phyloP scores from a whole-genome alignment of 2,888 invertebrate species.

The Rotaria socialis region DNA sequence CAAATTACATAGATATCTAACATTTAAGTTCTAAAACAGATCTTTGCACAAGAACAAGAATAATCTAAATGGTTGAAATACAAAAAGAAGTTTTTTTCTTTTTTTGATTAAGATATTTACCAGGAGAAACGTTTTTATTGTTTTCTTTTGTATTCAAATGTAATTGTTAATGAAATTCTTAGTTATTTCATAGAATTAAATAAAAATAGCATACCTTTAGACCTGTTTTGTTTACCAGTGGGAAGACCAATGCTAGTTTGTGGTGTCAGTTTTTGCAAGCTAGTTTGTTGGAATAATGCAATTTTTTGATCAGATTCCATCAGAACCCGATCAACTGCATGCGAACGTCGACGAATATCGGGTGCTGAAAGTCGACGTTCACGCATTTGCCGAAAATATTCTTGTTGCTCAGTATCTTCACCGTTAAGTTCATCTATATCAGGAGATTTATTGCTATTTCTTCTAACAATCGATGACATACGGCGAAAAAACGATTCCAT shows the following conservation, averaged over 20 bases:
- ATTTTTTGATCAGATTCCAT: background rate
- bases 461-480: background rate
- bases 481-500: conserved; percentile 36
- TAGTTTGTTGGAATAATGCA: background rate
- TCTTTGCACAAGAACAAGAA: no score
- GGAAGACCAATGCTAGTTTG: no score
- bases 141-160: no score
- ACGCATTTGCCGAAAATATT: background rate
- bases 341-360: background rate
- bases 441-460: background rate
- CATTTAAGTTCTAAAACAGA: no score
- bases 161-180: no score
- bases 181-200: no score
- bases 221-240: background rate
- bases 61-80: no score
- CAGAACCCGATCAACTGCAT: background rate
- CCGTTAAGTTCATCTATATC: background rate
- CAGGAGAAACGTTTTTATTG: no score
- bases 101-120: no score
- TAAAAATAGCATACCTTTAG: background rate
- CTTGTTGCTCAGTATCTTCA: background rate
- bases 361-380: background rate
- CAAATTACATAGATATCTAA: no score
- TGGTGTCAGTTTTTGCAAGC: background rate
- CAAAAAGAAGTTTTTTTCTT: no score